Percentiles rank a stretch among this genome's conserved stretches.
Conservation (phyloP, 2,113 vertebrate species). For the Ifrita kowaldi region DNA sequence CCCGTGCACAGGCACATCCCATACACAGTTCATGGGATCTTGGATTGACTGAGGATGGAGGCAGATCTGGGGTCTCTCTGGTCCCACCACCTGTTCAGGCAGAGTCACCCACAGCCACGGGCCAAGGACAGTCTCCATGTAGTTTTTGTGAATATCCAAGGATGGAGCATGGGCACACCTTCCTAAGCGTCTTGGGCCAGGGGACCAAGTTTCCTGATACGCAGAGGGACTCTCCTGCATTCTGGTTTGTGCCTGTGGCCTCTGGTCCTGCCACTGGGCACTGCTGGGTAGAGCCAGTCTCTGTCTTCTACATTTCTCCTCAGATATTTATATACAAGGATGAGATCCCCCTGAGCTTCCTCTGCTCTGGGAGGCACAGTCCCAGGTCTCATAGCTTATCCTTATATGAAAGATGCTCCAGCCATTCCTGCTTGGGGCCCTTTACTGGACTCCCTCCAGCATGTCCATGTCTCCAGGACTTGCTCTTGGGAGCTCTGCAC, state of each 20-base stretch:
- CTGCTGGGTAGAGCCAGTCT: not conserved
- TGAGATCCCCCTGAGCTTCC: not conserved
- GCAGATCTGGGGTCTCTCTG: not conserved
- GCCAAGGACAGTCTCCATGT: not conserved
- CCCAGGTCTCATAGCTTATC: not conserved
- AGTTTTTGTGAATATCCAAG: not conserved
- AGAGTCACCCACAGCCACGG: too few species aligned
- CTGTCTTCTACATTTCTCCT: not conserved
- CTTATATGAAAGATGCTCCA: not conserved
- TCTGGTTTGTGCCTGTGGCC: not conserved
- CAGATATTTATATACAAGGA: not conserved
- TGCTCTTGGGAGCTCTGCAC: not conserved
- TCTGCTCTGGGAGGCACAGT: not conserved
- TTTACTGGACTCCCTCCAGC: not conserved
- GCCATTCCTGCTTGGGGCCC: too few species aligned
- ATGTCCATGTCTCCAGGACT: not conserved
- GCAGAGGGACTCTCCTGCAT: not conserved
- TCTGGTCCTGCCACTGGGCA: not conserved
- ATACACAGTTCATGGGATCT: not conserved
- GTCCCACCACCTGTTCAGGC: not conserved
- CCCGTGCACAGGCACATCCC: too few species aligned
- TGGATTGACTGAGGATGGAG: not conserved
- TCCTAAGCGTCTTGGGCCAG: not conserved
- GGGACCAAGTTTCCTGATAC: not conserved
- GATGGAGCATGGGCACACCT: not conserved